A percentile compares a stretch with the other conserved stretches of the same genome.
phyloP scores from a whole-genome alignment of 2,888 invertebrate genomes.

The Ligdia adustata region DNA sequence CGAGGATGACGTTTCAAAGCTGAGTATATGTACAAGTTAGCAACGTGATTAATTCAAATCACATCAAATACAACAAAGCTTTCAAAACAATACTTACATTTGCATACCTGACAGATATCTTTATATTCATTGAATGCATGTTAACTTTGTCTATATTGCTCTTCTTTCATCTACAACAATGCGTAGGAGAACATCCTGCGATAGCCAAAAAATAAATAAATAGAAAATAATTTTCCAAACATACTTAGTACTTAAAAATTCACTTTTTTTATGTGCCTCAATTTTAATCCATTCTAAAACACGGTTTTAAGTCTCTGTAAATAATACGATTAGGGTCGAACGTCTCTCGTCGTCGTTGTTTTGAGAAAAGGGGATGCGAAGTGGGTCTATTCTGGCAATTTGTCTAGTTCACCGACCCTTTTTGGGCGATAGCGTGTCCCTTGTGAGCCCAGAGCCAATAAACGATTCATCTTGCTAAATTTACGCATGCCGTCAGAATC shows the following conservation, averaged over 20 bases:
- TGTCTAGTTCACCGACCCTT: slow-evolving; percentile 61
- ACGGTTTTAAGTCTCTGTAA: slow-evolving; percentile 57
- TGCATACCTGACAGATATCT: slow-evolving; percentile 50
- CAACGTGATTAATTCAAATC: slow-evolving; percentile 52
- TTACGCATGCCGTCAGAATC: slow-evolving; percentile 46
- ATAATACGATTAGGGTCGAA: slow-evolving; percentile 63
- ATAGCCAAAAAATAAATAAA: no score
- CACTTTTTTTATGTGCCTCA: no score
- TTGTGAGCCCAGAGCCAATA: slow-evolving; percentile 49
- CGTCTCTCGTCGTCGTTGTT: slow-evolving; percentile 52
- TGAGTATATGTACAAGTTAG: no score
- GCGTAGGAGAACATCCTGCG: no score
- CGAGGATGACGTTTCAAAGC: no score
- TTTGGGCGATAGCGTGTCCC: slow-evolving; percentile 53
- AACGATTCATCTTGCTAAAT: slow-evolving; percentile 66
- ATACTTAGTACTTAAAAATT: no score
- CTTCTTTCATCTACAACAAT: no score
- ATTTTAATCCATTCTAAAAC: slow-evolving; percentile 55
- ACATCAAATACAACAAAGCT: slow-evolving; percentile 43
- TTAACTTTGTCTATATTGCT: no score
- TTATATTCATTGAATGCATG: no score
- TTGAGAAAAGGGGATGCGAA: slow-evolving; percentile 56
- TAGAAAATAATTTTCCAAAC: no score
- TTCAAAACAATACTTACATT: slow-evolving; percentile 51
- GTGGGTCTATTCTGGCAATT: slow-evolving; percentile 38